Conservation (phyloP, 53 echinoderm and acorn worm genomes). For the Pentamera pediparva region DNA sequence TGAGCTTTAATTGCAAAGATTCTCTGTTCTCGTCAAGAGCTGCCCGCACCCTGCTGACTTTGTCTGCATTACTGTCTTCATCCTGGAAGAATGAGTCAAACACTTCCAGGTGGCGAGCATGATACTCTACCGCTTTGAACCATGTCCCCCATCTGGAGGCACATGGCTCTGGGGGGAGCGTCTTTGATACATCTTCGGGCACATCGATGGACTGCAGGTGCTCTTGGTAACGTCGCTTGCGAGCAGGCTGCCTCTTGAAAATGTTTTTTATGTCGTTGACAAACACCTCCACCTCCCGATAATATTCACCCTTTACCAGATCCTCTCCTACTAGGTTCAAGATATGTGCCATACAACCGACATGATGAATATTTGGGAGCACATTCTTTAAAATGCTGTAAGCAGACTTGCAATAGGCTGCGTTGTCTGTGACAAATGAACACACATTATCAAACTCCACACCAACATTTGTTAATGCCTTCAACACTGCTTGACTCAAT, state of each 20-base stretch:
- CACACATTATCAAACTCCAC: not conserved
- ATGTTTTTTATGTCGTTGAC: not conserved
- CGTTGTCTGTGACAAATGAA: conserved; percentile 11
- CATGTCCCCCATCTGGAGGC: conserved; percentile 6
- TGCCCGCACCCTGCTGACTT: not conserved
- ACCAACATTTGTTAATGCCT: not conserved
- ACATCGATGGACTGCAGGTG: not conserved
- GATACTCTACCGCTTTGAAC: not conserved
- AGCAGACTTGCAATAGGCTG: conserved; percentile 18
- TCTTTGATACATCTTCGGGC: not conserved
- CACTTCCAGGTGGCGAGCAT: not conserved
- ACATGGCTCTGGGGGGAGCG: conserved; percentile 10
- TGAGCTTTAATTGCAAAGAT: not conserved
- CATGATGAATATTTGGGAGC: not conserved
- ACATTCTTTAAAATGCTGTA: not conserved
- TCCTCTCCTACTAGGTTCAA: conserved; percentile 4
- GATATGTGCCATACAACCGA: not conserved
- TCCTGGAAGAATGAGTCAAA: not conserved
- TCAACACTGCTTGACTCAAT: not conserved
- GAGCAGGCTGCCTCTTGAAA: conserved; percentile 1
- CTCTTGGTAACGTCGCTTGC: not conserved
- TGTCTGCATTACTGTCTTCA: not conserved
- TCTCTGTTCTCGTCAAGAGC: not conserved
- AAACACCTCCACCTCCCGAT: not conserved
- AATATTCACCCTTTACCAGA: not conserved